These are phyloP conservation scores for Dolomedes plantarius DNA, from an alignment of 2,888 invertebrate genomes.

Conservation along the genomic window DNA sequence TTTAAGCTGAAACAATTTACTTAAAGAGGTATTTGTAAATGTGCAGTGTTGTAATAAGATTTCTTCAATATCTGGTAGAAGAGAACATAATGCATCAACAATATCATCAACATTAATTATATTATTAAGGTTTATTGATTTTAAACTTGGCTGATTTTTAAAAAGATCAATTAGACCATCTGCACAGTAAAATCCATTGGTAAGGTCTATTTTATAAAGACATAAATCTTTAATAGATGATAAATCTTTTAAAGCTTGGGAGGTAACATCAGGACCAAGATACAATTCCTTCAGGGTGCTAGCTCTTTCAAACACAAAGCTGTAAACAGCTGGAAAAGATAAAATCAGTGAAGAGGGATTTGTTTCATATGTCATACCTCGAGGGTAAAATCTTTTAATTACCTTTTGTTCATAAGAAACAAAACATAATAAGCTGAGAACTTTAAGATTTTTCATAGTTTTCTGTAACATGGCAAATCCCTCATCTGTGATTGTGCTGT, in stretches of 20 bases:
- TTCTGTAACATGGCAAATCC: neutral
- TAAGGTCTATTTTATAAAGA: neutral
- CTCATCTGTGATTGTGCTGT: neutral
- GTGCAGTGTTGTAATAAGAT: neutral
- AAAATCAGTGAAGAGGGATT: neutral
- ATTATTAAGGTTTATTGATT: neutral
- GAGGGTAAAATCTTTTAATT: neutral
- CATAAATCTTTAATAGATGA: neutral
- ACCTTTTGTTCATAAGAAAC: neutral
- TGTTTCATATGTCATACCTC: neutral
- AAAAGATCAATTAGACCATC: neutral
- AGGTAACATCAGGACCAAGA: neutral
- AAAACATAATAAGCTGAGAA: neutral
- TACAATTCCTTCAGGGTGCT: neutral
- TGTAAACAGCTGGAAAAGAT: neutral
- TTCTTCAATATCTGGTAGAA: neutral
- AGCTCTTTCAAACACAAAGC: neutral
- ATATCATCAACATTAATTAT: neutral
- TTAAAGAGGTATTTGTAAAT: neutral
- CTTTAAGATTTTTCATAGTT: neutral
- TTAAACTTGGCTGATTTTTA: neutral
- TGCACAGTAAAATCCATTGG: neutral
- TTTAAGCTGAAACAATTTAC: neutral
- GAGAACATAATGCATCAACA: neutral
- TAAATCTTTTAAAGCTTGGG: neutral